Evolutionary conservation across 2,113 vertebrate genomes (phyloP).

Genomic region (Nestor notabilis): DNA sequence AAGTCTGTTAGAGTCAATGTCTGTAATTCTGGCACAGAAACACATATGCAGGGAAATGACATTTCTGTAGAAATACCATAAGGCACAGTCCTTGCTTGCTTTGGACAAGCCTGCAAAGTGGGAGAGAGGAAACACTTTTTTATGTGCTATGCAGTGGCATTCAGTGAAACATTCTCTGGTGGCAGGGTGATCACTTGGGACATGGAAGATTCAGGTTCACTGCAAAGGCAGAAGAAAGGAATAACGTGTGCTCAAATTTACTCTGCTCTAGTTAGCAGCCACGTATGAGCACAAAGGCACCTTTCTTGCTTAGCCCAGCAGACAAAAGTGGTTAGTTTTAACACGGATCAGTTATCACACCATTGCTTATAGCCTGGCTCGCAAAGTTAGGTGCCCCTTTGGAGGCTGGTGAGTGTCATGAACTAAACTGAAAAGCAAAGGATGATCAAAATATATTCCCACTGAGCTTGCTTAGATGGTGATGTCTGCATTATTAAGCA

Average conservation of each 20-base stretch:
- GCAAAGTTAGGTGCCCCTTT: not conserved
- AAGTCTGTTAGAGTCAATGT: not conserved
- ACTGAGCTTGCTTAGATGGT: not conserved
- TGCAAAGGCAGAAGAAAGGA: conserved; percentile 17
- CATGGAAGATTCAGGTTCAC: not conserved
- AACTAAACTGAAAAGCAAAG: not conserved
- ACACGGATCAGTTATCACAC: not conserved
- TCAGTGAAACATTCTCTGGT: not conserved
- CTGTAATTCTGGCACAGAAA: not conserved
- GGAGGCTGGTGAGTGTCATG: not conserved
- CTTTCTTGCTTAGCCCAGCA: not conserved
- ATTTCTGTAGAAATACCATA: not conserved
- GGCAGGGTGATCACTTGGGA: not conserved
- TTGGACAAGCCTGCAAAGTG: not conserved
- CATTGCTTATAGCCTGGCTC: not conserved
- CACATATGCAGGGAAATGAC: not conserved
- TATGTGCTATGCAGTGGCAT: not conserved
- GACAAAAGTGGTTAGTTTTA: not conserved
- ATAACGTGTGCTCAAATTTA: not conserved
- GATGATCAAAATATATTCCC: not conserved
- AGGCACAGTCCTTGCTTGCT: not conserved
- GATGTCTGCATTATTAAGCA: conserved; percentile 9
- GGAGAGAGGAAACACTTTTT: not conserved
- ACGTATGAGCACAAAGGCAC: not conserved
- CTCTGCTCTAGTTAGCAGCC: conserved; percentile 24